Evolutionary conservation across 2,113 vertebrate genomes (phyloP), one percentile per base, ranked within the genome.

Genomic region (Elgaria multicarinata): DNA sequence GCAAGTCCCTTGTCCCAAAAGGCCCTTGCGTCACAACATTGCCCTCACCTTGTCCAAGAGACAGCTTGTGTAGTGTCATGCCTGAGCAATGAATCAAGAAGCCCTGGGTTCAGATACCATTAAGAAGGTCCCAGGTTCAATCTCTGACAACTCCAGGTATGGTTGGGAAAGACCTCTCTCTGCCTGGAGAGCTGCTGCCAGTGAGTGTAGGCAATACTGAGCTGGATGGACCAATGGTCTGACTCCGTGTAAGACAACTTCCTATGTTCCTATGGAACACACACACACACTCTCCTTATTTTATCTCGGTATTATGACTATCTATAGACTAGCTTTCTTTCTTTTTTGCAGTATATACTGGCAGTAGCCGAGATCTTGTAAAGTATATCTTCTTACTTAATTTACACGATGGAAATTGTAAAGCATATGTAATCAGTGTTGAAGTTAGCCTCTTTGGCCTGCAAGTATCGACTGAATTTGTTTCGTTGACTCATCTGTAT

Each of bases 401-500:
- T 87, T 85, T 69, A 26, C 46, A 46, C 58, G 86, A 86, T 71
- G 39, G 55, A 87, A 84, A 74, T 89, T 14, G 53, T 83, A 44
- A 69, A 14, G 5, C 0, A 0, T 44, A 72, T 39, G 22, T n/a
- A 36, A 55, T 75, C 50, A 39, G 13, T 74, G 22, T 58, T 33
- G 74, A 90, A 91, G 67, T 33, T 42, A 6, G 31, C 80, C 80
- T 66, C 93, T 69, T 67, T 84, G 55, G 81, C 14, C 39, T 50
- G 58, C n/a, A 67, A 33, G 33, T 80, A 39, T 4, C 12, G 72
- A 87, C 74, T 9, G 46, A 83, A 84, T 33, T 78, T 67, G 89
- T 85, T 88, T 74, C 31, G 76, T 72, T 20, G 82, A 78, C 83
- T 92, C 85, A 50, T 84, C 72, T 66, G 33, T 85, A 0, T 81